Percentiles rank a stretch among this genome's conserved stretches.
These are phyloP conservation scores for Asarcornis scutulata DNA, from an alignment of 2,113 vertebrate genomes.

Conservation along the genomic window DNA sequence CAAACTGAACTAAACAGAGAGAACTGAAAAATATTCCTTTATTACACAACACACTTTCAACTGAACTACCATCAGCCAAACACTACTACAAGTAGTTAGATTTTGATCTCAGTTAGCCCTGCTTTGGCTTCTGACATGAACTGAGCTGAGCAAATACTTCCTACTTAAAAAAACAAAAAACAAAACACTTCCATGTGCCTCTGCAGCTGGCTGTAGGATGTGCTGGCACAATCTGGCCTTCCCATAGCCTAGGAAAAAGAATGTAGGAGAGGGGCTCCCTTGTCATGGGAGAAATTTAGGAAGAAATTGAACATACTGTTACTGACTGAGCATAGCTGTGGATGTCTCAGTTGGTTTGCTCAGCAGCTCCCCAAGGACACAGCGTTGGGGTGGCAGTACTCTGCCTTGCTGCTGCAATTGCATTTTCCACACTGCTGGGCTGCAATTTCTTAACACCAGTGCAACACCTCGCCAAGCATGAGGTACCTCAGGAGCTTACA, in stretches of 20 bases:
- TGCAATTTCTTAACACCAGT: background rate
- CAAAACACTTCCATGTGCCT: background rate
- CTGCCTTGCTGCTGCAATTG: background rate
- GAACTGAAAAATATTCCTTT: background rate
- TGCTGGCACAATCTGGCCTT: background rate
- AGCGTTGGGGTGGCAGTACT: background rate
- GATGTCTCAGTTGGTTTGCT: background rate
- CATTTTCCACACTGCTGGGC: background rate
- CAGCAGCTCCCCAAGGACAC: background rate
- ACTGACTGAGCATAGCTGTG: background rate
- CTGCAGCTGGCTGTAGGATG: background rate
- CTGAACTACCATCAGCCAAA: background rate
- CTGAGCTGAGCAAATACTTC: background rate
- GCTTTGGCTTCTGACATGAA: background rate
- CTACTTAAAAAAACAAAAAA: background rate
- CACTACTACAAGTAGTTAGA: background rate
- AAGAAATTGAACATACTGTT: background rate
- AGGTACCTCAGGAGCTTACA: background rate
- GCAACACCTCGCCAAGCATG: background rate
- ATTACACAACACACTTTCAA: background rate
- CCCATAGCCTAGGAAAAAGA: background rate
- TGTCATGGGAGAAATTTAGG: background rate
- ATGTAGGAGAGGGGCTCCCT: background rate
- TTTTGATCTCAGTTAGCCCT: background rate
- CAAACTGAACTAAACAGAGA: background rate